Conservation (phyloP, 2,888 invertebrate species). For the Rotaria sp. region DNA sequence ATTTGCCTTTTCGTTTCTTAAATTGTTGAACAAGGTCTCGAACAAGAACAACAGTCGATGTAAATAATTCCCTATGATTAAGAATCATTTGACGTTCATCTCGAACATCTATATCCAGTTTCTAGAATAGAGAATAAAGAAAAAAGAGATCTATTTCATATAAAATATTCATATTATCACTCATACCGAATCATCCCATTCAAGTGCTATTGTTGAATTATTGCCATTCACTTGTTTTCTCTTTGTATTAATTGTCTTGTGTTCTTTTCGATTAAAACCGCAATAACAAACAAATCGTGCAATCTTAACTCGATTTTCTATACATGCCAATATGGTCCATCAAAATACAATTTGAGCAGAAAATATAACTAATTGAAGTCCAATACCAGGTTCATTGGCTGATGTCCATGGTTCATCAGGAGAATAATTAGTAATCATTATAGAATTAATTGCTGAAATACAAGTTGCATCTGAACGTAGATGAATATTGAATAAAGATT, state of each 20-base stretch:
- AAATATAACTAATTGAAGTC: background rate
- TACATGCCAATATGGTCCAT: background rate
- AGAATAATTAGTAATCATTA: slow-evolving; percentile 30
- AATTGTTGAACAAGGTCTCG: slow-evolving; percentile 20
- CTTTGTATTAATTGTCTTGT: too few species aligned
- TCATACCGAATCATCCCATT: slow-evolving; percentile 2
- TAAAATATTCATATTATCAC: too few species aligned
- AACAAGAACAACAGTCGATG: slow-evolving; percentile 8
- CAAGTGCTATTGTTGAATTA: too few species aligned
- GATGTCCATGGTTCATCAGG: background rate
- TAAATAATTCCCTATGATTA: too few species aligned
- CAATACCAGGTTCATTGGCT: background rate
- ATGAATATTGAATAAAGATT: slow-evolving; percentile 31
- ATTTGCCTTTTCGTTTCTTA: slow-evolving; percentile 31
- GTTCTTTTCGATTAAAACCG: too few species aligned
- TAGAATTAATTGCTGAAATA: slow-evolving; percentile 20
- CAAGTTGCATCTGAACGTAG: slow-evolving; percentile 26
- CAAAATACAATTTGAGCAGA: background rate
- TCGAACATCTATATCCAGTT: slow-evolving; percentile 36
- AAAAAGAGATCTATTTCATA: background rate
- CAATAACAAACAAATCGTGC: too few species aligned
- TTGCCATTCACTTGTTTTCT: too few species aligned
- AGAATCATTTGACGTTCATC: slow-evolving; percentile 25
- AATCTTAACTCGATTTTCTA: background rate
- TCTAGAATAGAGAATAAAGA: background rate